phyloP scores from a whole-genome alignment of 37 sponge, comb jelly and placozoan genomes.

The Sycon ciliatum region DNA sequence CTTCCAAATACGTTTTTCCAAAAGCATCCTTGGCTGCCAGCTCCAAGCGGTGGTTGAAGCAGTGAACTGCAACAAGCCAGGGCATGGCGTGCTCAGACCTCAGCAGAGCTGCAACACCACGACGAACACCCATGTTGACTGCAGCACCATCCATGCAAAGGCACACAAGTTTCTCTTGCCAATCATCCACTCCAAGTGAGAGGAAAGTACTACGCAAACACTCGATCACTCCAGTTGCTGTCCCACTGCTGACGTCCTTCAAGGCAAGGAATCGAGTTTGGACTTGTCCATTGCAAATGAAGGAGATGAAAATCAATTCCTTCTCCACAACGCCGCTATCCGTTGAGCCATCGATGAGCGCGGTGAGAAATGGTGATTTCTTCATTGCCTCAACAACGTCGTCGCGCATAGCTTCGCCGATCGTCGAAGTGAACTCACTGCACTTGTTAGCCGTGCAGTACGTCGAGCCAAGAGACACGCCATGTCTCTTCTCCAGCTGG shows the following conservation, averaged over 20 bases:
- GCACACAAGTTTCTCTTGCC: constrained; percentile 19
- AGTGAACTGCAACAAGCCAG: constrained; percentile 14
- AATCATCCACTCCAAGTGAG: constrained; percentile 12
- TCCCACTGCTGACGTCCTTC: constrained; percentile 30
- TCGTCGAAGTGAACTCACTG: constrained; percentile 16
- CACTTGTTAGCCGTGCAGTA: not conserved
- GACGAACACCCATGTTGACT: constrained; percentile 36
- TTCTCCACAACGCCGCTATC: constrained; percentile 15
- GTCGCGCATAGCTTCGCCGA: constrained; percentile 21
- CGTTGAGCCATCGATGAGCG: constrained; percentile 33
- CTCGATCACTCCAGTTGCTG: constrained; percentile 12
- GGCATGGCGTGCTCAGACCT: constrained; percentile 27
- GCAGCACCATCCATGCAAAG: constrained; percentile 37
- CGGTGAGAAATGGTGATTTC: constrained; percentile 16
- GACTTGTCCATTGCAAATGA: constrained; percentile 15
- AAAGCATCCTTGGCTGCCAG: constrained; percentile 16
- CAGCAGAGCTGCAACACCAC: constrained; percentile 26
- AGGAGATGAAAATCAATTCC: constrained; percentile 24
- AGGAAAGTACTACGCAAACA: not conserved
- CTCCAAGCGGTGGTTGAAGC: not conserved
- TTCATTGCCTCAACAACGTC: constrained; percentile 23
- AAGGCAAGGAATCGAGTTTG: constrained; percentile 20
- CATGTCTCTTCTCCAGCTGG: not conserved
- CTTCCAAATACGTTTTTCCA: constrained; percentile 21
- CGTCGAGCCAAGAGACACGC: not conserved